Percentiles rank a stretch among this genome's conserved stretches.
Evolutionary conservation across 2,113 vertebrate genomes (phyloP).

Genomic region (Glaucidium brasilianum): DNA sequence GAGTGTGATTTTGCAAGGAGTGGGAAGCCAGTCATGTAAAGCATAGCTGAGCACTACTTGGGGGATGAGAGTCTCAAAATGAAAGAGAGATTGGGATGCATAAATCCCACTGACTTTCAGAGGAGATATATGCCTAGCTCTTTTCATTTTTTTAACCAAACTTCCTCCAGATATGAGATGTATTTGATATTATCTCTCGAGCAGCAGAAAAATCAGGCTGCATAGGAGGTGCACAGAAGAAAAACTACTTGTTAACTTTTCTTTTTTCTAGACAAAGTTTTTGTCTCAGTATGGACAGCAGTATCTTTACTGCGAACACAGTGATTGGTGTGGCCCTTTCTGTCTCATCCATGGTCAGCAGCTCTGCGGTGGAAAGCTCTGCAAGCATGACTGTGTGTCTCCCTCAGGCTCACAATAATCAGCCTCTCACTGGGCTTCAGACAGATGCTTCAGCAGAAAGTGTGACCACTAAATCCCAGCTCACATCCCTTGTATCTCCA

Average conservation of each 20-base stretch:
- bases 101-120: neutral
- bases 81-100: neutral
- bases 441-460: neutral
- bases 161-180: neutral
- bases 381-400: neutral
- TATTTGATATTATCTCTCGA: neutral
- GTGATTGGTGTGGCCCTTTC: neutral
- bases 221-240: neutral
- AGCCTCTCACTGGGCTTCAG: neutral
- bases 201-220: neutral
- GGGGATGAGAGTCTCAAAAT: neutral
- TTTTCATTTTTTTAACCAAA: neutral
- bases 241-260: neutral
- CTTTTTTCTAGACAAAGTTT: neutral
- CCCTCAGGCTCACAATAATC: neutral
- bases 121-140: neutral
- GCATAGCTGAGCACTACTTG: neutral
- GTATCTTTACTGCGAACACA: neutral
- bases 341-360: neutral
- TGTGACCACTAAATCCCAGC: neutral
- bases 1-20: neutral
- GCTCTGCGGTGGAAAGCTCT: neutral
- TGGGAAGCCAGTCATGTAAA: neutral
- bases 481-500: neutral
- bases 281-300: neutral